Evolutionary conservation across 2,888 invertebrate species (phyloP).

Genomic region (Cryptocephalus moraei): DNA sequence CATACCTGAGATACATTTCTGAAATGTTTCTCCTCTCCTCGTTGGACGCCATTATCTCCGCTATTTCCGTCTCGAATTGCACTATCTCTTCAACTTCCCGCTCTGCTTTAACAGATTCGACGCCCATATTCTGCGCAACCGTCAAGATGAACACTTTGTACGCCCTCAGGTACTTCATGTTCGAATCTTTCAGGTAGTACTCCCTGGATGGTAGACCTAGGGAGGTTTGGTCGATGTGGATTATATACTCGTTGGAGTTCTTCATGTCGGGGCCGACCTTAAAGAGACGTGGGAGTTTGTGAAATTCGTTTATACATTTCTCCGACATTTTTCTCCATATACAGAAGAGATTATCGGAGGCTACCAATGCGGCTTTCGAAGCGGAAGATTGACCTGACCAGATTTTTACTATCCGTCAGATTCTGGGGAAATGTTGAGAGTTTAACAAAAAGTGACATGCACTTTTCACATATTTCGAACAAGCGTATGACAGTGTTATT

Average conservation of each 20-base stretch:
- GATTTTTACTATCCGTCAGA: too few relatives aligned
- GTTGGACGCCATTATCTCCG: conserved; percentile 63
- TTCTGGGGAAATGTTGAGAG: too few relatives aligned
- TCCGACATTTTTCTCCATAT: too few relatives aligned
- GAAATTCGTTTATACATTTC: too few relatives aligned
- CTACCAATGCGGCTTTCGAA: too few relatives aligned
- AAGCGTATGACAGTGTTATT: too few relatives aligned
- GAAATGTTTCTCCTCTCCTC: conserved; percentile 77
- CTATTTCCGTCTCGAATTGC: conserved; percentile 67
- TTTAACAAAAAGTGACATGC: too few relatives aligned
- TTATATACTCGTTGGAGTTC: conserved; percentile 81
- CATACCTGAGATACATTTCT: conserved; percentile 55
- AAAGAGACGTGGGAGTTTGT: background rate
- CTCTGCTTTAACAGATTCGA: conserved; percentile 48
- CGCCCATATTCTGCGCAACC: conserved; percentile 64
- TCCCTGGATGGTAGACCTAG: conserved; percentile 67
- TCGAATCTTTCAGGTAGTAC: conserved; percentile 59
- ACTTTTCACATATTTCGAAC: too few relatives aligned
- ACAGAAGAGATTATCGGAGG: too few relatives aligned
- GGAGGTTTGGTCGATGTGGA: conserved; percentile 82
- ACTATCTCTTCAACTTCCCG: conserved; percentile 63
- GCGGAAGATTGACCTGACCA: too few relatives aligned
- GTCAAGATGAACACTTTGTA: conserved; percentile 70
- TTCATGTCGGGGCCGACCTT: conserved; percentile 74
- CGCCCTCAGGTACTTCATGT: conserved; percentile 60